phyloP scores from a whole-genome alignment of 2,113 vertebrate species.

The Megalops atlanticus region DNA sequence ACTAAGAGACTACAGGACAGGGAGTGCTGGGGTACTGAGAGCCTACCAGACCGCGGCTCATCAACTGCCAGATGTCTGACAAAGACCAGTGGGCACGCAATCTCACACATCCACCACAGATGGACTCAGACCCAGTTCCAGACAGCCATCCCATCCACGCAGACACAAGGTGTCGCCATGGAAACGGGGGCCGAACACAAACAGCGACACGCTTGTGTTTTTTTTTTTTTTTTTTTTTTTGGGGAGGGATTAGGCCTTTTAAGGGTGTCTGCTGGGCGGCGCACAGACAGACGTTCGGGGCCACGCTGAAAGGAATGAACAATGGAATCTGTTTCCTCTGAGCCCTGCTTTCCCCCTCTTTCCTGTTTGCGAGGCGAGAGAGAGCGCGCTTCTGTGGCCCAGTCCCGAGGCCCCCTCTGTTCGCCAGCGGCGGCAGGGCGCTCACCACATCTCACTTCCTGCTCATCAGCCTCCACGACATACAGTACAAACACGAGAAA shows the following conservation, averaged over 20 bases:
- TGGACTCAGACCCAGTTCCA: background rate
- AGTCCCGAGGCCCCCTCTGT: background rate
- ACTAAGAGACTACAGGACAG: no score
- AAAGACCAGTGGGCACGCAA: slow-evolving; percentile 33
- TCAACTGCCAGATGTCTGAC: slow-evolving; percentile 24
- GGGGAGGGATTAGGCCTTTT: slow-evolving; percentile 10
- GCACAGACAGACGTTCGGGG: slow-evolving; percentile 11
- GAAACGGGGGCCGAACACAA: slow-evolving; percentile 26
- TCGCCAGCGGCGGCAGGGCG: no score
- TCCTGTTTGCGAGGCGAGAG: slow-evolving; percentile 48
- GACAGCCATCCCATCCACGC: background rate
- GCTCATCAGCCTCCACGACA: background rate
- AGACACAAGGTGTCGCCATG: slow-evolving; percentile 22
- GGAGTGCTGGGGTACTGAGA: background rate
- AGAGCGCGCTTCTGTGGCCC: slow-evolving; percentile 16
- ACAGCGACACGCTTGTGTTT: slow-evolving; percentile 18
- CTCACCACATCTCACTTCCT: background rate
- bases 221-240: slow-evolving; percentile 20
- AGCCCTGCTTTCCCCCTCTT: slow-evolving; percentile 35
- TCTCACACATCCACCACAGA: background rate
- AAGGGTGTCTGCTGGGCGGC: slow-evolving; percentile 3
- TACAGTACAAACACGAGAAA: background rate
- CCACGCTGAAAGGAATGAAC: slow-evolving; percentile 48
- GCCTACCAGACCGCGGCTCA: background rate
- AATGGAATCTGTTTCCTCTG: slow-evolving; percentile 50